Evolutionary conservation across 2,888 invertebrate species (phyloP).

Genomic region (Cerceris rybyensis): DNA sequence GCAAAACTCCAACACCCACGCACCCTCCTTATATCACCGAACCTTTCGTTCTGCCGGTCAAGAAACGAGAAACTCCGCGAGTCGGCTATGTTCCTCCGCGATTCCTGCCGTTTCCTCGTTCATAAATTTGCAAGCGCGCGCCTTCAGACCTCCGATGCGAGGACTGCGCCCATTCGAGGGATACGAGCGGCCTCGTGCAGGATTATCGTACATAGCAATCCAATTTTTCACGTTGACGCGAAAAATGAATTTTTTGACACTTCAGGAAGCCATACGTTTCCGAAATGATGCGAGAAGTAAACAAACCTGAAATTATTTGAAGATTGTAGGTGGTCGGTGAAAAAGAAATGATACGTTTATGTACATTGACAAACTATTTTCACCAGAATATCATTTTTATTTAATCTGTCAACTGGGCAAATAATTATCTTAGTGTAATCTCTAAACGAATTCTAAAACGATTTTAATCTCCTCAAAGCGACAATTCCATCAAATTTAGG

Average conservation of each 20-base stretch:
- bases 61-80: constrained; percentile 64
- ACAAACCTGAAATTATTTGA: too few relatives aligned
- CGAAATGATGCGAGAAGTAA: too few relatives aligned
- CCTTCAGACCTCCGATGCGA: constrained; percentile 40
- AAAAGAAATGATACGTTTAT: too few relatives aligned
- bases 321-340: too few relatives aligned
- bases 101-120: constrained; percentile 72
- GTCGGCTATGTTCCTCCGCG: constrained; percentile 60
- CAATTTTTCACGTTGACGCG: background rate
- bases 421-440: too few relatives aligned
- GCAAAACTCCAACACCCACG: constrained; percentile 71
- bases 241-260: background rate
- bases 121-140: constrained; percentile 72
- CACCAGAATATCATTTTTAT: too few relatives aligned
- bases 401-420: too few relatives aligned
- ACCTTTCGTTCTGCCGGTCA: constrained; percentile 68
- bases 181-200: constrained; percentile 26
- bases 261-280: too few relatives aligned
- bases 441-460: too few relatives aligned
- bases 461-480: too few relatives aligned
- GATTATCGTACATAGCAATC: constrained; percentile 5
- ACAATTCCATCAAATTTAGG: too few relatives aligned
- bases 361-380: too few relatives aligned
- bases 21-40: constrained; percentile 74
- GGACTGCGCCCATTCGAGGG: constrained; percentile 59